phyloP scores from a whole-genome alignment of 2,113 vertebrate species.

The Nyctibius bracteatus region DNA sequence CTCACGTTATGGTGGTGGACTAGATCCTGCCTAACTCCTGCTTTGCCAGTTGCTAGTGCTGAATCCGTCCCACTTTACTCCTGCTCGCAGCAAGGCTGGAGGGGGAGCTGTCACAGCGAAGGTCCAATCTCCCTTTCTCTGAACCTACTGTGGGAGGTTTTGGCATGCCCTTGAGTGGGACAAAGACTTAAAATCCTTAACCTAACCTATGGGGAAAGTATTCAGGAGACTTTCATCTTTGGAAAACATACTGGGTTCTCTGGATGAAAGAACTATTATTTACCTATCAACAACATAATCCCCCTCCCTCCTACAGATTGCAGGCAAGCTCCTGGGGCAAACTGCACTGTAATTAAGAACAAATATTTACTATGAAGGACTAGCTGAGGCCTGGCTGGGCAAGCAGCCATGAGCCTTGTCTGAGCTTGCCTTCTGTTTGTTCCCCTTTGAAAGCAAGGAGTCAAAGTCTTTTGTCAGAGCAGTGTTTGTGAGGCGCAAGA shows the following conservation, averaged over 20 bases:
- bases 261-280: slow-evolving; percentile 64
- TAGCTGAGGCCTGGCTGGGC: slow-evolving; percentile 58
- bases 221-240: slow-evolving; percentile 43
- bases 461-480: slow-evolving; percentile 50
- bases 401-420: slow-evolving; percentile 58
- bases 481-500: slow-evolving; percentile 22
- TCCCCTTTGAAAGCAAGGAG: slow-evolving; percentile 50
- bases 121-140: neutral
- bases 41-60: neutral
- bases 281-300: slow-evolving; percentile 62
- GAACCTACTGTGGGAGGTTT: neutral
- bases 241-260: slow-evolving; percentile 24
- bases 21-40: neutral
- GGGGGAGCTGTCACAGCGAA: neutral
- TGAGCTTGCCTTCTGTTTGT: slow-evolving; percentile 62
- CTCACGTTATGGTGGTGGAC: neutral
- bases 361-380: slow-evolving; percentile 68
- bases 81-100: neutral
- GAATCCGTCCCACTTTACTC: neutral
- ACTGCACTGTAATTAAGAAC: slow-evolving; percentile 55
- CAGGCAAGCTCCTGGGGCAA: slow-evolving; percentile 49
- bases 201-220: neutral
- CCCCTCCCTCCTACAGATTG: slow-evolving; percentile 52
- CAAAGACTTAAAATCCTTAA: slow-evolving; percentile 22
- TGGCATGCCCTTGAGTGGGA: neutral